Evolutionary conservation across 2,113 vertebrate genomes (phyloP).

Genomic region (Egretta garzetta): DNA sequence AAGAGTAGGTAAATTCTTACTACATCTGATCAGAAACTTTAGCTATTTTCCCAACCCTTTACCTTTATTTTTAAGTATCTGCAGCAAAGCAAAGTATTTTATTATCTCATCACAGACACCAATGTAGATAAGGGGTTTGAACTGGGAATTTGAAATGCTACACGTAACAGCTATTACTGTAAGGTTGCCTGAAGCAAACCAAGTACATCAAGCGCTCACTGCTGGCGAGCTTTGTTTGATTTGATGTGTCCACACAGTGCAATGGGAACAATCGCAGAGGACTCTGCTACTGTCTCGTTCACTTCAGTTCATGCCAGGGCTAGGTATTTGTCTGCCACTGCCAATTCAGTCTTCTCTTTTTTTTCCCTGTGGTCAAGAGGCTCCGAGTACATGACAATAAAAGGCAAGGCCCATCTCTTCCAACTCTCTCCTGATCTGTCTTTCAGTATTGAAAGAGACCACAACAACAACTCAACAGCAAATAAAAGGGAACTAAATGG

Average conservation of each 20-base stretch:
- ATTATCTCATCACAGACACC: background rate
- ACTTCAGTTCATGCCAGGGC: background rate
- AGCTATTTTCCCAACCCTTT: background rate
- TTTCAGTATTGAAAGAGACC: background rate
- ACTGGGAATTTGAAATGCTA: background rate
- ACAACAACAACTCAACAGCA: background rate
- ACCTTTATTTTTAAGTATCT: background rate
- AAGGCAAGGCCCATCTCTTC: background rate
- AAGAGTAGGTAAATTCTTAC: background rate
- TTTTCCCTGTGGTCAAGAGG: background rate
- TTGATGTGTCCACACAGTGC: background rate
- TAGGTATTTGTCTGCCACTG: background rate
- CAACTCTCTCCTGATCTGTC: background rate
- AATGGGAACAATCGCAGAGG: background rate
- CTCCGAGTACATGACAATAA: background rate
- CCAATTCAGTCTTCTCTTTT: background rate
- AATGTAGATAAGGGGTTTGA: background rate
- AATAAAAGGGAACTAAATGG: background rate
- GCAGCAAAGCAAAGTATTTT: background rate
- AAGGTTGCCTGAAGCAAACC: slow-evolving; percentile 11
- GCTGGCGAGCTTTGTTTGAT: background rate
- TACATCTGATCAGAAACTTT: background rate
- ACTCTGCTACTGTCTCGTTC: slow-evolving; percentile 8
- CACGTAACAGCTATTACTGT: background rate
- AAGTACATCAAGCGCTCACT: background rate